These are phyloP conservation scores for Rhagium mordax DNA, from an alignment of 2,888 invertebrate genomes.

Conservation along the genomic window DNA sequence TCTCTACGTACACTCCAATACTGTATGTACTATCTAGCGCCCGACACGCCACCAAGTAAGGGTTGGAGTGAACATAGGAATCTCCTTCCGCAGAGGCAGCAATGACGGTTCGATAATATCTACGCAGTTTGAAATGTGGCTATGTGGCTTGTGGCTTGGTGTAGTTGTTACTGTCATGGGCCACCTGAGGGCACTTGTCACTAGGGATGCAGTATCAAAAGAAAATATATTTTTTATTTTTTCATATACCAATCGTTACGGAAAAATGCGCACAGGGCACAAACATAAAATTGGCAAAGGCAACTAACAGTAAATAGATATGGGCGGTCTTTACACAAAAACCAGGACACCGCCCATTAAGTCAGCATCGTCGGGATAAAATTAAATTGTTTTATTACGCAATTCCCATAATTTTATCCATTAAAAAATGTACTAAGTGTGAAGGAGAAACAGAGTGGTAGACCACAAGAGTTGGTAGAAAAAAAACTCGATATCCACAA, in stretches of 20 bases:
- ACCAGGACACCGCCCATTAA: too few relatives aligned
- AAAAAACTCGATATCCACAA: too few relatives aligned
- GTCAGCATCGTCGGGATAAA: too few relatives aligned
- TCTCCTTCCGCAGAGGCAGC: conserved; percentile 26
- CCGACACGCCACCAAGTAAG: conserved; percentile 5
- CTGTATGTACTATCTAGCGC: conserved; percentile 3
- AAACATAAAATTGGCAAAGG: too few relatives aligned
- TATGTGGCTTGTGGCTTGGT: conserved; percentile 17
- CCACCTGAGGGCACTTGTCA: background rate
- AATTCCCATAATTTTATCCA: too few relatives aligned
- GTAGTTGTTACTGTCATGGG: background rate
- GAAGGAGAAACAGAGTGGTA: too few relatives aligned
- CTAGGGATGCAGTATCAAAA: background rate
- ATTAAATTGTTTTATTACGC: too few relatives aligned
- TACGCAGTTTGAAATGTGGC: conserved; percentile 28
- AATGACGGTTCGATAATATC: conserved; percentile 32
- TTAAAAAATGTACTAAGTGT: too few relatives aligned
- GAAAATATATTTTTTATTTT: background rate
- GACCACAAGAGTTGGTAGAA: too few relatives aligned
- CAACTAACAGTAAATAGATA: too few relatives aligned
- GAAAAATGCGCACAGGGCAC: too few relatives aligned
- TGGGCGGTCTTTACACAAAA: too few relatives aligned
- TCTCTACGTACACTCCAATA: background rate
- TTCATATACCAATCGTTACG: background rate
- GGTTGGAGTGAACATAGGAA: conserved; percentile 14